Evolutionary conservation across 2,797 vertebrate genomes (phyloP).

Genomic region (Mionectes olivaceus): DNA sequence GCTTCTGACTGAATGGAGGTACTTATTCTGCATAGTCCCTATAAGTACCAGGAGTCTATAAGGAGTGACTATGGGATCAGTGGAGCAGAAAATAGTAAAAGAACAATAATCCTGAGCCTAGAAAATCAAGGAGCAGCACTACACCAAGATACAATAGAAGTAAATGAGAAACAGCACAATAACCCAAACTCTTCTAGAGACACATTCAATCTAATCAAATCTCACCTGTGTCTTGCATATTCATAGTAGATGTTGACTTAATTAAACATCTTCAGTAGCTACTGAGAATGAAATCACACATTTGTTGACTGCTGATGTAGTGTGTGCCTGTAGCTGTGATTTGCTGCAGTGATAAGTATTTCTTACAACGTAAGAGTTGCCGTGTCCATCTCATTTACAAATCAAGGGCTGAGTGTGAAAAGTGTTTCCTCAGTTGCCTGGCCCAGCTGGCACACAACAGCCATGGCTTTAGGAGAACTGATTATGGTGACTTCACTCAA

Average conservation of each 20-base stretch:
- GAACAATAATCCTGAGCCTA: background rate
- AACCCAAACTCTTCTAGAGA: background rate
- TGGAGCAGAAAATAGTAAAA: background rate
- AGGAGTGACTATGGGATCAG: background rate
- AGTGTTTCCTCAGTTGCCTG: background rate
- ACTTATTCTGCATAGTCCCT: background rate
- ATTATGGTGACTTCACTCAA: background rate
- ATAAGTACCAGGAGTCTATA: background rate
- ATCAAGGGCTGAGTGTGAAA: background rate
- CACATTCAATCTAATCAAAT: background rate
- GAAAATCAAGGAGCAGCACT: background rate
- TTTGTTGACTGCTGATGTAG: background rate
- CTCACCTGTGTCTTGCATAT: background rate
- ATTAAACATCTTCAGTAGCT: background rate
- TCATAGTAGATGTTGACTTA: background rate
- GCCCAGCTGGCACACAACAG: background rate
- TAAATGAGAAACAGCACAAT: background rate
- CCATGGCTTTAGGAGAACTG: background rate
- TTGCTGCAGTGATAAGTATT: background rate
- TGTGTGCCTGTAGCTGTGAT: background rate
- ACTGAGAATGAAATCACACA: background rate
- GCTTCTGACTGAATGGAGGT: background rate
- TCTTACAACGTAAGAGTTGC: background rate
- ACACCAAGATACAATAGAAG: background rate
- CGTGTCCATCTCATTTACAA: background rate